Evolutionary conservation across 2,888 invertebrate species (phyloP).

Genomic region (Thysanoteuthis rhombus): DNA sequence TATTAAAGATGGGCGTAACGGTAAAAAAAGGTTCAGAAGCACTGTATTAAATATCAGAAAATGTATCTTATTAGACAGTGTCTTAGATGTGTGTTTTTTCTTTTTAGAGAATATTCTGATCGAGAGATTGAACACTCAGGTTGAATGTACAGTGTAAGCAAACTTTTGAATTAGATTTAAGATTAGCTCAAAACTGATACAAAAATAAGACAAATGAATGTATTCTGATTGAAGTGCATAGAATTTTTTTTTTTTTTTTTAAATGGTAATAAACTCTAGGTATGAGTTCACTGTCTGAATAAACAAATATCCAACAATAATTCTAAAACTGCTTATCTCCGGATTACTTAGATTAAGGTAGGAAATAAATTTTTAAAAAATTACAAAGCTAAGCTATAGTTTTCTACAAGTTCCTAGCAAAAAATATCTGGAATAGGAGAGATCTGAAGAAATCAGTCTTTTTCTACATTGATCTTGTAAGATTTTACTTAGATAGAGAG

Average conservation of each 20-base stretch:
- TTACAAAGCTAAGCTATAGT: not conserved
- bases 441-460: not conserved
- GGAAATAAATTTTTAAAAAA: not conserved
- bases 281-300: not conserved
- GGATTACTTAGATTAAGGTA: not conserved
- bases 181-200: not conserved
- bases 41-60: too few species aligned
- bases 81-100: too few species aligned
- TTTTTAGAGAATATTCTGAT: too few species aligned
- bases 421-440: not conserved
- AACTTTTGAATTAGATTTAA: not conserved
- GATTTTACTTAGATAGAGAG: not conserved
- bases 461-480: not conserved
- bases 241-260: not conserved
- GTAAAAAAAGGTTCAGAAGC: too few species aligned
- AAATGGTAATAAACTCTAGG: not conserved
- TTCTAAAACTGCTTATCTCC: not conserved
- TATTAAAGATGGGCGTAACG: too few species aligned
- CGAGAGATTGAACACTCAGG: not conserved
- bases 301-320: not conserved
- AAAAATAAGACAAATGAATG: not conserved
- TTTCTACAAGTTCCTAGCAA: not conserved
- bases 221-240: not conserved
- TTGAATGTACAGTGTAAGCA: not conserved
- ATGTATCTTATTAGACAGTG: too few species aligned